These are phyloP conservation scores for Furcifer pardalis DNA, from an alignment of 2,797 vertebrate genomes.

Conservation along the genomic window DNA sequence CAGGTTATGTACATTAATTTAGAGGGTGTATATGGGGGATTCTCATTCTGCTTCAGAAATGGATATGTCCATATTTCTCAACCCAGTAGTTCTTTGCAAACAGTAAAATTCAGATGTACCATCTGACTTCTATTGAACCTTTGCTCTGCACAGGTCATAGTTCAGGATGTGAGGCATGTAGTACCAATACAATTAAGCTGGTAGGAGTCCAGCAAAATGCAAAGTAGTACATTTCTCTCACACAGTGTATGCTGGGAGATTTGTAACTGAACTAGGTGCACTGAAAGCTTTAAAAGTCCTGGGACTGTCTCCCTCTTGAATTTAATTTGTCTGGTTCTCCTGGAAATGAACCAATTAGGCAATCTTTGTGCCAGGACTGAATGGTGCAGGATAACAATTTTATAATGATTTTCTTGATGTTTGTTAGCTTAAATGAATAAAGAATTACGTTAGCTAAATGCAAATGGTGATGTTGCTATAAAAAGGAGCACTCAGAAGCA, in stretches of 20 bases:
- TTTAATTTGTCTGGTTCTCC: slow-evolving; percentile 71
- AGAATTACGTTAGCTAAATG: slow-evolving; percentile 67
- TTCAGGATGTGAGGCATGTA: slow-evolving; percentile 7
- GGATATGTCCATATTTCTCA: too few relatives aligned
- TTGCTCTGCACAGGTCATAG: background rate
- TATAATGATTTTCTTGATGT: slow-evolving; percentile 67
- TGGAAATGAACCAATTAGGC: slow-evolving; percentile 68
- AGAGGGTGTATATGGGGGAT: background rate
- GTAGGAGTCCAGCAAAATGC: slow-evolving; percentile 9
- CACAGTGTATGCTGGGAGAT: slow-evolving; percentile 33
- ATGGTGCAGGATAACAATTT: slow-evolving; percentile 66
- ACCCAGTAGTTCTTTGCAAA: background rate
- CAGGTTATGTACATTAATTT: background rate
- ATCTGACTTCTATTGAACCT: background rate
- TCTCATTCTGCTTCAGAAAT: too few relatives aligned
- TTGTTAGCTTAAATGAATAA: slow-evolving; percentile 69
- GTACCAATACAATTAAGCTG: slow-evolving; percentile 1
- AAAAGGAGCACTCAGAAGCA: slow-evolving; percentile 53
- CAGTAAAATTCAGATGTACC: background rate
- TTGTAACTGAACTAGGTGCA: slow-evolving; percentile 59
- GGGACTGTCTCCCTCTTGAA: slow-evolving; percentile 64
- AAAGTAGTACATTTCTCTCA: slow-evolving; percentile 46
- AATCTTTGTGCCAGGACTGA: slow-evolving; percentile 63
- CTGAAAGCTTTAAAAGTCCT: slow-evolving; percentile 70
- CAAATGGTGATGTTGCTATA: slow-evolving; percentile 52